Base-by-base conservation (phyloP, 2,888 invertebrate genomes). In the Andrena camellia region DNA sequence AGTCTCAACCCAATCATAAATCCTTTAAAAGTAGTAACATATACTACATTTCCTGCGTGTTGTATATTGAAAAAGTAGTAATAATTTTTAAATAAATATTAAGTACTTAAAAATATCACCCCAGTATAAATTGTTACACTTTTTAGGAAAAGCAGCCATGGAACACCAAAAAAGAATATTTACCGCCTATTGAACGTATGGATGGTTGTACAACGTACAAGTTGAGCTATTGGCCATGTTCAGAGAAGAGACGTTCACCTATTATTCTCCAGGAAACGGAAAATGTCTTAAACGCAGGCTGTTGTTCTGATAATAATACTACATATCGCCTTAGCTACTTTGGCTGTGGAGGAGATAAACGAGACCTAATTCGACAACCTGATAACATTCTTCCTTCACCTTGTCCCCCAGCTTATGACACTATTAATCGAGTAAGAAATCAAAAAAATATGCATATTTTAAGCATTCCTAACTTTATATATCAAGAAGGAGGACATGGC, bases 291-390 rank as follows among this genome's bases (percentile, higher is more conserved):
- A 93, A 92, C 74, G 90, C 85, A 2, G 83, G 83, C 3, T 90
- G 90, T 35, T 92, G 90, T 74, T 90, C 90, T 73, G 92, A 94
- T 26, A 90, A 92, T 72, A 90, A 93, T n/a, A 94, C 94, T 0
- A 93, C 93, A 26, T 94, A 94, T 64, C 88, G 89, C 17, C 88
- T 93, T 29, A 94, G 94, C 78, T 94, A 92, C 81, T 93, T 91
- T 57, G 91, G 91, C 2, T 91, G 91, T 31, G 90, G 88, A 2
- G 90, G 90, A 5, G 92, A 92, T 20, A 91, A 77, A 76, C 86
- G 88, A 3, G 50, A 78, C 33, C 90, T 89, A 26, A 90, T 92
- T 60, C 83, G 78, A 20, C 90, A 83, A 20, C 35, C 82, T 13
- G 83, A 78, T 26, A 90, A 92, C 20, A 71, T 89, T 6, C 74